phyloP scores from a whole-genome alignment of 2,888 invertebrate species.

The Pyrrhia umbra region DNA sequence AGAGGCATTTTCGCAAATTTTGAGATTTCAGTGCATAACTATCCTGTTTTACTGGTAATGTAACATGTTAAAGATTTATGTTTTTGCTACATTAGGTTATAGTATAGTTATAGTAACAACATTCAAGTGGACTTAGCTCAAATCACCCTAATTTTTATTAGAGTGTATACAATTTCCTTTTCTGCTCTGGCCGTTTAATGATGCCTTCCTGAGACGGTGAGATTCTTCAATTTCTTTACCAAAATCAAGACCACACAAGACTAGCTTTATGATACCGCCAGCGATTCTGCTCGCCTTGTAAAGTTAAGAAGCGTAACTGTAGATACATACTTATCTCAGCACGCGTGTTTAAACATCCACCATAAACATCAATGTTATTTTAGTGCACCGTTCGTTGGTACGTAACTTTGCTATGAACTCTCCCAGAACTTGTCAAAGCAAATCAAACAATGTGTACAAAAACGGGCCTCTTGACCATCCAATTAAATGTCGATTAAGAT shows the following conservation, averaged over 20 bases:
- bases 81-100: too few relatives aligned
- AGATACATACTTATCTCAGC: conserved; percentile 48
- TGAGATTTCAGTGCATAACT: too few relatives aligned
- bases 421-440: conserved; percentile 42
- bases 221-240: not conserved
- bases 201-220: not conserved
- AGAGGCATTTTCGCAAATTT: too few relatives aligned
- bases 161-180: too few relatives aligned
- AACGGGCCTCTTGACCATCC: conserved; percentile 13
- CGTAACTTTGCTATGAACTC: conserved; percentile 32
- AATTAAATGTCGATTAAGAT: conserved; percentile 49
- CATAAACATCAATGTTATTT: conserved; percentile 55
- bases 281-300: conserved; percentile 43
- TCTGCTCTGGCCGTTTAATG: not conserved
- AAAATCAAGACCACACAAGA: conserved; percentile 46
- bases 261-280: conserved; percentile 31
- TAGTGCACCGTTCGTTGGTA: conserved; percentile 25
- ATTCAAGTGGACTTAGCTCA: too few relatives aligned
- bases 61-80: too few relatives aligned
- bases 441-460: conserved; percentile 24
- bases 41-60: too few relatives aligned
- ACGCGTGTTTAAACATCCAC: conserved; percentile 47
- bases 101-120: too few relatives aligned
- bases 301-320: conserved; percentile 43
- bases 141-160: too few relatives aligned